These are phyloP conservation scores for Diloba caeruleocephala DNA, from an alignment of 2,888 invertebrate genomes.

Conservation along the genomic window DNA sequence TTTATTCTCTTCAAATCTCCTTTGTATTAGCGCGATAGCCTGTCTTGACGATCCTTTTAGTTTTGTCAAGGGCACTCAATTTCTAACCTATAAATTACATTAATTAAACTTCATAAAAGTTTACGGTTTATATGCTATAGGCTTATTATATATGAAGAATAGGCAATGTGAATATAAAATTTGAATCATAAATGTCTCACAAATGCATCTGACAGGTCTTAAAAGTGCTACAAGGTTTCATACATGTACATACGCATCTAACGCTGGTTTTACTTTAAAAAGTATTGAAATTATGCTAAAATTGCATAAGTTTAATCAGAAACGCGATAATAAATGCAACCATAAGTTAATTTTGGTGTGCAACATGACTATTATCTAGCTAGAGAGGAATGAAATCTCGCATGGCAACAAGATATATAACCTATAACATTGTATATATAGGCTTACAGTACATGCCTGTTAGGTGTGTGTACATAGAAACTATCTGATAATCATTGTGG, in stretches of 20 bases:
- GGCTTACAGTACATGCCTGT: constrained; percentile 60
- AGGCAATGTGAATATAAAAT: constrained; percentile 57
- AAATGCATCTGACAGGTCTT: constrained; percentile 61
- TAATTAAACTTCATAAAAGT: constrained; percentile 55
- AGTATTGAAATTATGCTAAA: constrained; percentile 39
- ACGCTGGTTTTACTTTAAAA: constrained; percentile 51
- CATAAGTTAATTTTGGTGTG: constrained; percentile 46
- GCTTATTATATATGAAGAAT: constrained; percentile 45
- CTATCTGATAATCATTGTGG: constrained; percentile 72
- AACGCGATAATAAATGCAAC: constrained; percentile 41
- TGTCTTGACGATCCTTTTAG: constrained; percentile 72
- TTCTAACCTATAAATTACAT: constrained; percentile 81
- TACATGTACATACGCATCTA: constrained; percentile 47
- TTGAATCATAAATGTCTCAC: constrained; percentile 52
- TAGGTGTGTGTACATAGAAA: constrained; percentile 68
- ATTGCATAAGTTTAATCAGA: constrained; percentile 38
- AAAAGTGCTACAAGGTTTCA: constrained; percentile 66
- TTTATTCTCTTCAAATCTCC: constrained; percentile 41
- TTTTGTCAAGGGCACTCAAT: constrained; percentile 79
- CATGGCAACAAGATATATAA: constrained; percentile 85
- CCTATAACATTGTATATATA: constrained; percentile 76
- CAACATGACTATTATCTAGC: constrained; percentile 54
- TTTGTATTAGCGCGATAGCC: constrained; percentile 63
- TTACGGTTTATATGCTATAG: constrained; percentile 57
- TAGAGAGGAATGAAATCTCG: constrained; percentile 69